A percentile compares a stretch with the other conserved stretches of the same genome.
Conservation (phyloP, 2,797 vertebrate genomes). For the Meriones psammophilus region DNA sequence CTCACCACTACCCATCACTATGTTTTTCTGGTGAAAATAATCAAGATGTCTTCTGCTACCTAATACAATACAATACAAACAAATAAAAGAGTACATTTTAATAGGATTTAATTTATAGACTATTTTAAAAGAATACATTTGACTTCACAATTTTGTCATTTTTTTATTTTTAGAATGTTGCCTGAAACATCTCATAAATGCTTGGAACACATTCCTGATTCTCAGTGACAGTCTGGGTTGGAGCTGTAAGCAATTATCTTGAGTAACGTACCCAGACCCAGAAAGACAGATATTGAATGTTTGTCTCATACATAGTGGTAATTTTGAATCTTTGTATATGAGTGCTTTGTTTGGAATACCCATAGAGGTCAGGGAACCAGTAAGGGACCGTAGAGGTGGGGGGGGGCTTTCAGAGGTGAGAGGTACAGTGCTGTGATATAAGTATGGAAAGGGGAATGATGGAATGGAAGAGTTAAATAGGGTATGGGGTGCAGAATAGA, state of each 20-base stretch:
- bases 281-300: too few relatives aligned
- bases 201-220: constrained; percentile 23
- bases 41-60: neutral
- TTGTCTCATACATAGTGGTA: neutral
- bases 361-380: neutral
- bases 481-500: neutral
- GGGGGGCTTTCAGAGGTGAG: too few relatives aligned
- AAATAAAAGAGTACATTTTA: constrained; percentile 44
- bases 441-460: neutral
- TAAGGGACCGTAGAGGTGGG: neutral
- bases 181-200: constrained; percentile 50
- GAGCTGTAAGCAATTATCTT: neutral
- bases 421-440: too few relatives aligned
- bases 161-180: neutral
- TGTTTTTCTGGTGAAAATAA: constrained; percentile 1
- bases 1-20: neutral
- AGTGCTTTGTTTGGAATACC: neutral
- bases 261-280: neutral
- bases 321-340: neutral
- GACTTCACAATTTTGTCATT: neutral
- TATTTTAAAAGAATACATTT: constrained; percentile 53
- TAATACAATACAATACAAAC: constrained; percentile 1
- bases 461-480: neutral
- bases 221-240: neutral
- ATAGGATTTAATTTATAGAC: constrained; percentile 27